phyloP scores from a whole-genome alignment of 2,888 invertebrate species.

The Idaea biselata region DNA sequence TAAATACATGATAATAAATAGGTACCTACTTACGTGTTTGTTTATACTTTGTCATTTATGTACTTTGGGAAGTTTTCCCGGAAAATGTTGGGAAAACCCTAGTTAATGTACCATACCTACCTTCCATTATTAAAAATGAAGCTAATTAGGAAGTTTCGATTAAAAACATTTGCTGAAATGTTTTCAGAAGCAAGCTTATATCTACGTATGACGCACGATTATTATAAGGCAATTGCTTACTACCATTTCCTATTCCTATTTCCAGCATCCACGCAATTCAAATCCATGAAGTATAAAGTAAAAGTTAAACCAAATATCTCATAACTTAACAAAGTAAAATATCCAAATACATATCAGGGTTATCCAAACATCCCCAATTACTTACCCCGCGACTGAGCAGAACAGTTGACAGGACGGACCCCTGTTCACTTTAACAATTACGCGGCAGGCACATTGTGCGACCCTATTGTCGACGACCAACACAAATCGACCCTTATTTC shows the following conservation, averaged over 20 bases:
- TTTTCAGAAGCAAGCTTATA: neutral
- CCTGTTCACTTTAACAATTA: slow-evolving; percentile 79
- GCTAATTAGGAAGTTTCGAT: too few relatives aligned
- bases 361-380: slow-evolving; percentile 35
- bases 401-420: slow-evolving; percentile 77
- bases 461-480: slow-evolving; percentile 73
- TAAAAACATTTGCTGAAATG: too few relatives aligned
- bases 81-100: too few relatives aligned
- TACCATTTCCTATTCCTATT: neutral
- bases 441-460: slow-evolving; percentile 74
- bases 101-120: too few relatives aligned
- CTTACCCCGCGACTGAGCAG: slow-evolving; percentile 55
- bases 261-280: neutral
- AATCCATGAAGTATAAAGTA: neutral
- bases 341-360: slow-evolving; percentile 4
- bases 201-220: too few relatives aligned
- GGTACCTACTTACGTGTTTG: too few relatives aligned
- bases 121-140: too few relatives aligned
- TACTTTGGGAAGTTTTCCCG: too few relatives aligned
- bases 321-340: slow-evolving; percentile 25
- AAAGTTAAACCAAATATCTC: neutral
- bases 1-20: too few relatives aligned
- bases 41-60: too few relatives aligned
- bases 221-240: neutral
- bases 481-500: slow-evolving; percentile 34